phyloP scores from a whole-genome alignment of 2,888 invertebrate species.

The Tipula confusa region DNA sequence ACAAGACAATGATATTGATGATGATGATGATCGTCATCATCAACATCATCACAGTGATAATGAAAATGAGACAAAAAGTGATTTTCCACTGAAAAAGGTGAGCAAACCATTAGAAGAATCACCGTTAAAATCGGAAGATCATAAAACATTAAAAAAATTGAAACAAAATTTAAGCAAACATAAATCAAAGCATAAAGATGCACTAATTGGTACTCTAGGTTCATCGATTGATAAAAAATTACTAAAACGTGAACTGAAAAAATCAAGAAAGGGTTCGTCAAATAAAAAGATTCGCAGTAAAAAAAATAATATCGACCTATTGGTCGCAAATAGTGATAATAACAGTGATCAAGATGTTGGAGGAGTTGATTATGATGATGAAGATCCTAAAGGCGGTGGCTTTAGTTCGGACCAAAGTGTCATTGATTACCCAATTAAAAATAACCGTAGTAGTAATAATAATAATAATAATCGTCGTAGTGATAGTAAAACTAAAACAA shows the following conservation, averaged over 20 bases:
- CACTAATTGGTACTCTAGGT: not conserved
- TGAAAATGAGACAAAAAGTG: slow-evolving; percentile 30
- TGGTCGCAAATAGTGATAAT: not conserved
- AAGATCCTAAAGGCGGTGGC: slow-evolving; percentile 50
- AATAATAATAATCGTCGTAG: not conserved
- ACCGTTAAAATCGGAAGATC: slow-evolving; percentile 8
- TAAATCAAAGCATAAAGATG: not conserved
- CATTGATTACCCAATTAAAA: slow-evolving; percentile 35
- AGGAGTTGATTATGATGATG: slow-evolving; percentile 37
- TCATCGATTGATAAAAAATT: not conserved
- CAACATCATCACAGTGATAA: slow-evolving; percentile 30
- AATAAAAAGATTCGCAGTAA: not conserved
- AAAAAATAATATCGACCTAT: not conserved
- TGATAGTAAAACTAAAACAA: not conserved
- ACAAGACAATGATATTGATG: not conserved
- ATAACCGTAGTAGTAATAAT: slow-evolving; percentile 31
- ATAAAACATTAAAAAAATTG: slow-evolving; percentile 34
- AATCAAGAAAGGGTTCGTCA: not conserved
- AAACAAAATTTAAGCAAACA: slow-evolving; percentile 34
- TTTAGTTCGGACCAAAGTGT: slow-evolving; percentile 37
- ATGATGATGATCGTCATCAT: not conserved
- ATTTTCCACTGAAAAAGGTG: not conserved
- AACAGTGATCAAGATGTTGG: slow-evolving; percentile 44
- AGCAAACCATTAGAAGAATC: not conserved
- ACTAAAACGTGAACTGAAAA: slow-evolving; percentile 7